Base-by-base conservation (phyloP, 2,113 vertebrate genomes). In the Prietella phreatophila region DNA sequence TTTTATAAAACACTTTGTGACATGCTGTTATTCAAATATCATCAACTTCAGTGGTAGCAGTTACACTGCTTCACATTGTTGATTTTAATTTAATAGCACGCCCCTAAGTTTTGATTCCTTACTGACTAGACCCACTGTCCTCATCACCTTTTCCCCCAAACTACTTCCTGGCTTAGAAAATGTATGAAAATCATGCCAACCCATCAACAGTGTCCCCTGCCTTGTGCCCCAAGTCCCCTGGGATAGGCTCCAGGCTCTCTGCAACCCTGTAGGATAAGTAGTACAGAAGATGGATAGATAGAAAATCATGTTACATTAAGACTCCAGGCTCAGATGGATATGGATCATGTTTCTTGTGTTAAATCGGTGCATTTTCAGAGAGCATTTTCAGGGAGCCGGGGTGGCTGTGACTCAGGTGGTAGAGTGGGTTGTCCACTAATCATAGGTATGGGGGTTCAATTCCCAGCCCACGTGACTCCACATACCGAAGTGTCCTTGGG, bases 341-440 rank as follows among this genome's bases (percentile, higher is more conserved):
- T 25, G 36, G 6, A 75, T 11, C 20, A 5, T 7, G 11, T 30
- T 78, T 25, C 22, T 63, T 58, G 33, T 39, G 20, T 82, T 36
- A 91, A 88, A 84, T 91, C 85, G 14, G 87, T 89, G 87, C 84
- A 85, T 36, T 83, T 73, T 71, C 27, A 81, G 85, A 84, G 88
- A 83, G 56, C 67, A 36, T 36, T 36, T 36, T 36, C 36, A 36
- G 36, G 1, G 36, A 36, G 36, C 36, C 36, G 36, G 36, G 36
- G 36, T 2, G 36, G 36, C 36, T 36, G 36, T 36, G 36, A 2
- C 36, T 36, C 36, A 36, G 36, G 36, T 36, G 36, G 36, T 36
- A 36, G 36, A 36, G 36, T 2, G 36, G 36, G 36, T 36, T 36
- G 36, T 36, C 36, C 36, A 36, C 36, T 36, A 36, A 36, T 36